These are phyloP conservation scores for Percina caprodes DNA, from an alignment of 2,113 vertebrate species.

Conservation along the genomic window DNA sequence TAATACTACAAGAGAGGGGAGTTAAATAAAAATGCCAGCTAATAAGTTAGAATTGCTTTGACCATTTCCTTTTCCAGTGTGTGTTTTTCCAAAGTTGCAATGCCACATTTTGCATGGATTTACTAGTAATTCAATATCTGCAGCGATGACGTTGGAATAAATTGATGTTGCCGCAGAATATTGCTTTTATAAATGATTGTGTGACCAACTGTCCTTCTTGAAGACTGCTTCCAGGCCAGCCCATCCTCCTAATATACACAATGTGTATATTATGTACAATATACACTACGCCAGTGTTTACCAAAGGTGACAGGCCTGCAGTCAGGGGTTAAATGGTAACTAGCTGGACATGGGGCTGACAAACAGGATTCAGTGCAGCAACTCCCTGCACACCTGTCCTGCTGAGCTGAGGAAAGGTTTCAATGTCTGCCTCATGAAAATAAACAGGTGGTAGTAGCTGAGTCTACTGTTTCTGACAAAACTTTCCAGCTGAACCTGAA, in stretches of 20 bases:
- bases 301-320: conserved; percentile 49
- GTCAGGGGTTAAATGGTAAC: conserved; percentile 50
- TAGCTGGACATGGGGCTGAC: conserved; percentile 40
- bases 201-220: not conserved
- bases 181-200: not conserved
- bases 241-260: not conserved
- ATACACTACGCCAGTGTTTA: conserved; percentile 47
- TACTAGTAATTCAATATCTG: not conserved
- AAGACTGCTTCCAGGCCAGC: not conserved
- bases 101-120: not conserved
- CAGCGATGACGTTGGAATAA: not conserved
- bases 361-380: conserved; percentile 54
- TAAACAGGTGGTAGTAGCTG: conserved; percentile 44
- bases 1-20: not conserved
- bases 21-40: not conserved
- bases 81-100: conserved; percentile 8
- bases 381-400: conserved; percentile 32
- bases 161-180: not conserved
- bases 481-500: conserved; percentile 59
- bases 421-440: conserved; percentile 27
- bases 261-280: too few species aligned
- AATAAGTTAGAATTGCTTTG: not conserved
- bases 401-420: conserved; percentile 21
- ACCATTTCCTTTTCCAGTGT: not conserved
- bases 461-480: conserved; percentile 33